These are phyloP conservation scores for Fragum whitleyi DNA, from an alignment of 2,888 invertebrate genomes.

Conservation along the genomic window DNA sequence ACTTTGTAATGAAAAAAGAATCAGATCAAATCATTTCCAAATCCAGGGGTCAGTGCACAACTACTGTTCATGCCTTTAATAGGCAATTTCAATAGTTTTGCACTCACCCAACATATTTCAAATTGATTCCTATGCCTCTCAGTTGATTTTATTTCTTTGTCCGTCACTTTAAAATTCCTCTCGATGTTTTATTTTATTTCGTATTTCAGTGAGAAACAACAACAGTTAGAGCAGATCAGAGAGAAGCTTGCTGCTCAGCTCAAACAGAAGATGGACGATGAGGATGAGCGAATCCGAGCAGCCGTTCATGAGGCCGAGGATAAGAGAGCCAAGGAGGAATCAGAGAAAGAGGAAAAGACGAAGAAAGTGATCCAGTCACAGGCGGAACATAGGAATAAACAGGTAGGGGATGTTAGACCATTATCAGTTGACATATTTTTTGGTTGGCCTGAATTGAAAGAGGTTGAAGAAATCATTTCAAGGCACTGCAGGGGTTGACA, in stretches of 20 bases:
- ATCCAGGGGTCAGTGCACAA: no score
- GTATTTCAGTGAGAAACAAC: conserved; percentile 83
- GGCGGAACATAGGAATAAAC: conserved; percentile 79
- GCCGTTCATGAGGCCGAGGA: conserved; percentile 83
- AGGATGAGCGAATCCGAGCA: conserved; percentile 81
- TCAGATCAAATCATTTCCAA: no score
- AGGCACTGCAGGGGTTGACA: no score
- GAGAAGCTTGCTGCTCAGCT: conserved; percentile 82
- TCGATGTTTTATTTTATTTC: no score
- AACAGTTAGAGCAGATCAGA: conserved; percentile 81
- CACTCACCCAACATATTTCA: no score
- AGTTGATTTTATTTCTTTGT: no score
- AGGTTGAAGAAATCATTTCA: neutral
- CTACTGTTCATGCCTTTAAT: no score
- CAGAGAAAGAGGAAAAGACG: conserved; percentile 77
- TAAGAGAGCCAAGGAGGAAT: conserved; percentile 79
- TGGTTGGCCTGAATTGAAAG: neutral
- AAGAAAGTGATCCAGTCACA: conserved; percentile 73
- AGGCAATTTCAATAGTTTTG: no score
- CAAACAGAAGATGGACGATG: conserved; percentile 82
- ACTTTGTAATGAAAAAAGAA: no score
- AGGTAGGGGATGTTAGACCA: conserved; percentile 69
- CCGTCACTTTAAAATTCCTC: no score
- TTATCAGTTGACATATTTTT: neutral
- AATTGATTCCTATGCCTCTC: no score